Evolutionary conservation across 1,140 invertebrate genomes (phyloP).

Genomic region (Meteorus sp.): DNA sequence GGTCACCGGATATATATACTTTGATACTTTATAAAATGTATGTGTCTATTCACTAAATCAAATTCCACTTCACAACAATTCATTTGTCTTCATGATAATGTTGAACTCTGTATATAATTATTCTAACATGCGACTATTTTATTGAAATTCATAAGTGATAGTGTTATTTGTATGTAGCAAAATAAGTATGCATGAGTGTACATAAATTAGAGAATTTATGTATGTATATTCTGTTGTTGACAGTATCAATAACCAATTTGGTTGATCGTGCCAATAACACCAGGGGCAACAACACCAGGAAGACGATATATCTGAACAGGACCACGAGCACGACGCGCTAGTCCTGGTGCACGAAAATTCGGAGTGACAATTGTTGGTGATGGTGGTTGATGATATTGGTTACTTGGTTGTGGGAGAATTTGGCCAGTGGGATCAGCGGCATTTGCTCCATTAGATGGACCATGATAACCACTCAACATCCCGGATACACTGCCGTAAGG

Average conservation of each 20-base stretch:
- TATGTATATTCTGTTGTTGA: background rate
- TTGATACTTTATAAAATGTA: background rate
- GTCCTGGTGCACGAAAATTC: conserved; percentile 33
- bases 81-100: no score
- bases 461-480: conserved; percentile 36
- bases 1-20: conserved; percentile 11
- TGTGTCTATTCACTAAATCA: background rate
- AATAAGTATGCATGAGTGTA: no score
- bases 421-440: background rate
- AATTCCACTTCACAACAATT: no score
- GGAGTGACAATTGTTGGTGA: conserved; percentile 28
- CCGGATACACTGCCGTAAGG: conserved; percentile 52
- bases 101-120: no score
- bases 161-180: no score
- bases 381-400: conserved; percentile 6
- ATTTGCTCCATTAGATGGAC: background rate
- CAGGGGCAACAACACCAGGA: conserved; percentile 36
- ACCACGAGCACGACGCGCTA: conserved; percentile 23
- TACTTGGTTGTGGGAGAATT: background rate
- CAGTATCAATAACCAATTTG: conserved; percentile 36
- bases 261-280: conserved; percentile 36
- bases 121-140: no score
- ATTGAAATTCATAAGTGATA: no score
- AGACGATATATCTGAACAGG: conserved; percentile 41
- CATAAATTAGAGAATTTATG: background rate